Base-by-base conservation (phyloP, 2,113 vertebrate genomes). In the Tachysurus vachellii region DNA sequence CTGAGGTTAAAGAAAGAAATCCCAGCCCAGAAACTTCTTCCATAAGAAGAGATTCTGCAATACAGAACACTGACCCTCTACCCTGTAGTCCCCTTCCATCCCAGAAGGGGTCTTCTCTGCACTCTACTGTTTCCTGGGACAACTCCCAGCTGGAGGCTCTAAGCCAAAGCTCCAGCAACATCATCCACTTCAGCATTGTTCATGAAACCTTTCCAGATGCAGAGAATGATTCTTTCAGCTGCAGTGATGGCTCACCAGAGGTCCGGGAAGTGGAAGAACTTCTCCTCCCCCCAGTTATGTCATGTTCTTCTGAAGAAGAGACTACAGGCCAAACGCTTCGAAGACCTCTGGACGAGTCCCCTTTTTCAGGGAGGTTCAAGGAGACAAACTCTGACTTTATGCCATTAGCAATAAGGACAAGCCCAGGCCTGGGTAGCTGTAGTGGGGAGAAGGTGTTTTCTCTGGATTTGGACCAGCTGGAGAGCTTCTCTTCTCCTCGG, bases 201-300 rank as follows among this genome's bases (percentile, higher is more conserved):
- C 85, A 93, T 0, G 95, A 96, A 89, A 95, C 93, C 0, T 91
- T 95, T 5, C 95, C 95, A 0, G 93, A 94, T 50, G 47, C 3
- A 4, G 44, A 47, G 3, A 6, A 50, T 50, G 93, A 92, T 71
- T 88, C 93, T 16, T 91, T 93, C 71, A 92, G 92, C 83, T 89
- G 92, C 1, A 89, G 91, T 6, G 91, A 92, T 0, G 83, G 88
- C 5, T 47, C 62, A 17, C 86, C 86, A 6, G 82, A 82, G 31
- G 14, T 92, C 17, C 73, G 26, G 64, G 59, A 91, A 81, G 86
- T 92, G 16, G 92, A 93, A 6, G 81, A 92, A 36, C 71, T 88
- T 9, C 76, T 85, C n/a, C 56, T 93, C 5, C 90, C 89, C 1
- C 42, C 85, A 54, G 73, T 90, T 57, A 26, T n/a, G 1, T 85